A percentile compares a stretch with the other conserved stretches of the same genome.
These are phyloP conservation scores for Phortica magna DNA, from an alignment of 2,888 invertebrate genomes.

Conservation along the genomic window DNA sequence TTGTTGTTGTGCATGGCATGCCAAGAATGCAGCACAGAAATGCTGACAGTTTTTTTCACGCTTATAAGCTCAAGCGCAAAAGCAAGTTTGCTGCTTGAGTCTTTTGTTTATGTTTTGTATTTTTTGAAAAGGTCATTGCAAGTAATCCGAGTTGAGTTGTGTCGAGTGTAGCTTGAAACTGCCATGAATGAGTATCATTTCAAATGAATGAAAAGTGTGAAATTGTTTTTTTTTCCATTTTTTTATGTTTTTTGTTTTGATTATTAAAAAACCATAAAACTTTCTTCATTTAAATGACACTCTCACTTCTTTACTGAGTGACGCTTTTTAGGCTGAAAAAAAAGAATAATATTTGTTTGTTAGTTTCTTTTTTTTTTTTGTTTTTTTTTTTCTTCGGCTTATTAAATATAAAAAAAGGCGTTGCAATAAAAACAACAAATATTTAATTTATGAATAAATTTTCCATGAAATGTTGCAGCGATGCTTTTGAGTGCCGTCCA, in stretches of 20 bases:
- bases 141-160: background rate
- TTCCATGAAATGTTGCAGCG: conserved; percentile 11
- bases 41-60: background rate
- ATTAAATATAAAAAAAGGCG: background rate
- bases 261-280: background rate
- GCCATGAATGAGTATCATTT: background rate
- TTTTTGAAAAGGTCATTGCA: conserved; percentile 17
- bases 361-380: background rate
- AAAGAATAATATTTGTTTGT: background rate
- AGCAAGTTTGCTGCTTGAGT: conserved; percentile 4
- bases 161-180: background rate
- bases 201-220: background rate
- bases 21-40: background rate
- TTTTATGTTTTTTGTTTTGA: background rate
- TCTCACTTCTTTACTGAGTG: background rate
- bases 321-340: background rate
- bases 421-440: background rate
- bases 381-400: background rate
- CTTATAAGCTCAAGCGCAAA: background rate
- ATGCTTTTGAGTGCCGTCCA: background rate
- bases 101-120: conserved; percentile 4
- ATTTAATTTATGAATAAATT: conserved; percentile 19
- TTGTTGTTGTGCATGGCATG: background rate
- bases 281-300: conserved; percentile 17
- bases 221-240: no score